phyloP scores from a whole-genome alignment of 2,888 invertebrate genomes.

The Heliconius charithonia region DNA sequence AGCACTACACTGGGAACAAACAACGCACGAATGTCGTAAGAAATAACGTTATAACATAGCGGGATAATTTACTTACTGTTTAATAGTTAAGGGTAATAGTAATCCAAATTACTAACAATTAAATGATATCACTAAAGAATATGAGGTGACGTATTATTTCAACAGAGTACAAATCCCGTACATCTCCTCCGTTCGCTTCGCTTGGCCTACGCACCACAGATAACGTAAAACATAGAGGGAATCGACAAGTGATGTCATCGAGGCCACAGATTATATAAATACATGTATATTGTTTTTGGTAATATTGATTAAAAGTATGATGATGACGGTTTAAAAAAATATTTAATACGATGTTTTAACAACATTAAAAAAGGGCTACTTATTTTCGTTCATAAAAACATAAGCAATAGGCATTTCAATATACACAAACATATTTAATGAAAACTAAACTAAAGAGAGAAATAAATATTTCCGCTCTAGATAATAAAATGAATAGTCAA shows the following conservation, averaged over 20 bases:
- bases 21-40: constrained; percentile 68
- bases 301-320: not conserved
- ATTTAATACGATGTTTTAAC: not conserved
- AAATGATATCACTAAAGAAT: constrained; percentile 62
- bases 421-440: not conserved
- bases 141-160: constrained; percentile 79
- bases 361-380: not conserved
- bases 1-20: constrained; percentile 77
- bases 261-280: constrained; percentile 35
- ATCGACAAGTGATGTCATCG: constrained; percentile 47
- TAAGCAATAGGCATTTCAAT: not conserved
- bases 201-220: constrained; percentile 70
- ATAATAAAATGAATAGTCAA: not conserved
- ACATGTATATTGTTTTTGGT: constrained; percentile 11
- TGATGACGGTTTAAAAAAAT: not conserved
- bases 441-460: not conserved
- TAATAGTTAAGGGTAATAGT: constrained; percentile 57
- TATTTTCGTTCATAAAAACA: not conserved
- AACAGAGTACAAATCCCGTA: constrained; percentile 73
- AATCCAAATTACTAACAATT: constrained; percentile 59
- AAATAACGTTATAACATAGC: constrained; percentile 51
- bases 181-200: constrained; percentile 73
- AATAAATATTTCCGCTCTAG: too few relatives aligned
- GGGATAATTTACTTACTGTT: constrained; percentile 70
- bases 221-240: constrained; percentile 50